phyloP scores from a whole-genome alignment of 2,113 vertebrate species.

The Carassius gibelio region DNA sequence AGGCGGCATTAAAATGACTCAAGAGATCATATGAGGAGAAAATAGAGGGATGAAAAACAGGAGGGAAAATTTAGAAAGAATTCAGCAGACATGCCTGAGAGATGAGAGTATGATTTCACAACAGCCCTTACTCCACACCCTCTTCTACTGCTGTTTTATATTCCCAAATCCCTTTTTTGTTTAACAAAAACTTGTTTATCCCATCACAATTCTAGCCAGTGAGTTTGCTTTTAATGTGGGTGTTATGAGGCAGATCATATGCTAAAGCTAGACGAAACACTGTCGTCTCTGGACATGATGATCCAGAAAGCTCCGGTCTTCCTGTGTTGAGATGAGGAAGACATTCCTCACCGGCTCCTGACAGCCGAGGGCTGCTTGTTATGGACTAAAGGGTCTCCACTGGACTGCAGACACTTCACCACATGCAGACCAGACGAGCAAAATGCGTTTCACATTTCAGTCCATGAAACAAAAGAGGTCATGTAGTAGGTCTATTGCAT shows the following conservation, averaged over 20 bases:
- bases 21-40: neutral
- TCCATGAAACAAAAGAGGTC: slow-evolving; percentile 1
- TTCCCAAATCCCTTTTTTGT: neutral
- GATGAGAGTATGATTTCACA: slow-evolving; percentile 51
- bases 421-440: slow-evolving; percentile 41
- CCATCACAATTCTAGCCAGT: too few relatives aligned
- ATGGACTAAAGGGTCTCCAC: slow-evolving; percentile 24
- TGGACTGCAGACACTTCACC: slow-evolving; percentile 19
- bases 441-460: slow-evolving; percentile 23
- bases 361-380: slow-evolving; percentile 30
- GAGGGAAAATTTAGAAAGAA: slow-evolving; percentile 26
- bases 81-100: slow-evolving; percentile 48
- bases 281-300: slow-evolving; percentile 19
- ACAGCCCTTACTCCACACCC: slow-evolving; percentile 29
- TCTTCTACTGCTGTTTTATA: neutral
- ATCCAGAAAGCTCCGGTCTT: neutral
- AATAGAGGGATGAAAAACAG: neutral
- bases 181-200: neutral
- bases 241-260: neutral
- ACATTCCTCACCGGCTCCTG: slow-evolving; percentile 11
- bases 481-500: neutral
- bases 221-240: neutral
- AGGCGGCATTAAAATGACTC: neutral
- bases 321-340: slow-evolving; percentile 29
- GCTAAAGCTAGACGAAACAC: slow-evolving; percentile 1